A percentile compares a stretch with the other conserved stretches of the same genome.
These are phyloP conservation scores for Mareca penelope DNA, from an alignment of 2,797 vertebrate genomes.

Conservation along the genomic window DNA sequence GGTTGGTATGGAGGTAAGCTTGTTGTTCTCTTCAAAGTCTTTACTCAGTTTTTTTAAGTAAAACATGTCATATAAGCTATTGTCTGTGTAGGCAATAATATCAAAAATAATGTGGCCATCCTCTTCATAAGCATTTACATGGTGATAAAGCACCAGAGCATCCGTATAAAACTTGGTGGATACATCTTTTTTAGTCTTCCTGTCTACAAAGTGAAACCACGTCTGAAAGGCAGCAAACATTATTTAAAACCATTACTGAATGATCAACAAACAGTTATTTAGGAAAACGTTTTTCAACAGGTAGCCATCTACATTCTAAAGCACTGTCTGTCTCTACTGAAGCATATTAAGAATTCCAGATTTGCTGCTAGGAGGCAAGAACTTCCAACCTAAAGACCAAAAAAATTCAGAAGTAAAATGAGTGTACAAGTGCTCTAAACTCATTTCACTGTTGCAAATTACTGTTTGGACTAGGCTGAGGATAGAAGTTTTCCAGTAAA, in stretches of 20 bases:
- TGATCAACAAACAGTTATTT: not conserved
- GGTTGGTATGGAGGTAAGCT: constrained; percentile 71
- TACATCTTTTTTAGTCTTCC: constrained; percentile 81
- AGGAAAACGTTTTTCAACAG: not conserved
- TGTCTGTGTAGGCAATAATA: constrained; percentile 84
- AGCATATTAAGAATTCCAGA: not conserved
- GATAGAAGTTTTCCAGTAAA: not conserved
- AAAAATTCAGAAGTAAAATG: not conserved
- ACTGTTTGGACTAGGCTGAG: not conserved
- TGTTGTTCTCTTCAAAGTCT: constrained; percentile 67
- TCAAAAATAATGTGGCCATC: constrained; percentile 88
- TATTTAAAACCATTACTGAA: not conserved
- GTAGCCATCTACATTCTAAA: not conserved
- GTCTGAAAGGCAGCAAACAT: constrained; percentile 80
- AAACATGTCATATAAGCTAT: constrained; percentile 90
- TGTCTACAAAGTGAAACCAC: constrained; percentile 87
- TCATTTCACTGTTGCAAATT: not conserved
- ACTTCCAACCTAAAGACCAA: not conserved
- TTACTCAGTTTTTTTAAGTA: constrained; percentile 83
- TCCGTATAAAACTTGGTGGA: constrained; percentile 80
- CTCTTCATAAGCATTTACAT: constrained; percentile 92
- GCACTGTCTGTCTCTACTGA: not conserved
- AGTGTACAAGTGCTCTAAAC: not conserved
- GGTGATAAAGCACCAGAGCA: constrained; percentile 89
- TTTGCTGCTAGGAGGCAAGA: not conserved